Conservation (phyloP, 2,113 vertebrate genomes). For the Urocynchramus pylzowi region DNA sequence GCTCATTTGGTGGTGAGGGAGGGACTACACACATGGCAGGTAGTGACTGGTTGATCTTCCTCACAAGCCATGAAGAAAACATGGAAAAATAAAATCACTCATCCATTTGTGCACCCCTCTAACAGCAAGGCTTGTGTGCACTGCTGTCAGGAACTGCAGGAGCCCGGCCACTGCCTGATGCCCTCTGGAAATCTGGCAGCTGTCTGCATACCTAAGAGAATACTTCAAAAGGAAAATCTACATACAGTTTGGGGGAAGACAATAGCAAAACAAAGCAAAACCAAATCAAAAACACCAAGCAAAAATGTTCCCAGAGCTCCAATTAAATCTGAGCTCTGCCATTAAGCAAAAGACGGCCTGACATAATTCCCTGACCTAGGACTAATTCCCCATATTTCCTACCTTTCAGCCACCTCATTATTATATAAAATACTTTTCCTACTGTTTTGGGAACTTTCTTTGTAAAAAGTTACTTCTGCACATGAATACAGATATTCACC, state of each 20-base stretch:
- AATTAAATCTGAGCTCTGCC: background rate
- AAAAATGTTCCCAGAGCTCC: background rate
- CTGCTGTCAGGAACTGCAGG: background rate
- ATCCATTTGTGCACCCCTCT: background rate
- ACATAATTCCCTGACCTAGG: background rate
- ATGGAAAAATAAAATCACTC: fast-evolving
- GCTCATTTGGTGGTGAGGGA: background rate
- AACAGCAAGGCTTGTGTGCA: background rate
- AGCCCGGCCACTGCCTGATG: background rate
- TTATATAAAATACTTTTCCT: background rate
- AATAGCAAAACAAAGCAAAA: background rate
- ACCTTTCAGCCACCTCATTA: background rate
- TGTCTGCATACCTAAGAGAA: background rate
- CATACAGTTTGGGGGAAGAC: fast-evolving
- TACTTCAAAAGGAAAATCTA: background rate
- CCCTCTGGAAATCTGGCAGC: background rate
- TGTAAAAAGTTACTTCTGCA: background rate
- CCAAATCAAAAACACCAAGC: background rate
- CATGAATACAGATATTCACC: background rate
- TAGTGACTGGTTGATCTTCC: background rate
- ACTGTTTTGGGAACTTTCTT: background rate
- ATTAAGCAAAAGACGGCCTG: background rate
- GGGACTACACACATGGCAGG: background rate
- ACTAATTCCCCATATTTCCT: background rate
- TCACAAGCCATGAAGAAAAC: background rate